These are phyloP conservation scores for Drosophila greeni DNA, from an alignment of 2,888 invertebrate genomes.

Conservation along the genomic window DNA sequence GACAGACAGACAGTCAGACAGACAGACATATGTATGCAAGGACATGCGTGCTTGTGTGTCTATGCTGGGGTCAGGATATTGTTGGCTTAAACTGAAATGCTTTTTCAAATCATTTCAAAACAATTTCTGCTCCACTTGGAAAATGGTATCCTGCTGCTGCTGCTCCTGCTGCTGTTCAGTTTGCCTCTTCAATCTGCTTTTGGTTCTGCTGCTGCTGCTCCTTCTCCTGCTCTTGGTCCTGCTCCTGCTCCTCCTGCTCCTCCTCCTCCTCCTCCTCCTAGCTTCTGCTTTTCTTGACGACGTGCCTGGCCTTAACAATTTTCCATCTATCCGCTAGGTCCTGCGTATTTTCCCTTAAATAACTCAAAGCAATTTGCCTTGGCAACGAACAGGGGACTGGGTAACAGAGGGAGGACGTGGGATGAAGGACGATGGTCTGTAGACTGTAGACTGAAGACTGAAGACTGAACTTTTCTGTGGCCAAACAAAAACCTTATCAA, in stretches of 20 bases:
- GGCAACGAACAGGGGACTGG: constrained; percentile 20
- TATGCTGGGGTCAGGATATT: constrained; percentile 21
- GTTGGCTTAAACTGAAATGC: constrained; percentile 39
- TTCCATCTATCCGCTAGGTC: constrained; percentile 2
- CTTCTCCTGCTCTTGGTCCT: neutral
- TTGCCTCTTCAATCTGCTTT: too few species aligned
- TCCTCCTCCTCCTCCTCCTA: neutral
- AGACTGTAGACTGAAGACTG: constrained; percentile 5
- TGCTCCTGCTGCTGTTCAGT: neutral
- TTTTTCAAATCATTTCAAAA: constrained; percentile 44
- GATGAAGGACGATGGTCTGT: neutral
- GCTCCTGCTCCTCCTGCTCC: constrained; percentile 6
- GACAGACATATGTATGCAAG: neutral
- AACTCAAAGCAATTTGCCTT: constrained; percentile 54
- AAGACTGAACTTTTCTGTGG: constrained; percentile 19
- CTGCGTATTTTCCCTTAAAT: constrained; percentile 45
- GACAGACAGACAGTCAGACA: neutral
- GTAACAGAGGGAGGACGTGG: neutral
- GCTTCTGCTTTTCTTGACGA: constrained; percentile 24
- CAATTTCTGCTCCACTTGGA: constrained; percentile 21
- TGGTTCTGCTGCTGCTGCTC: neutral
- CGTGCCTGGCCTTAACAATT: constrained; percentile 52
- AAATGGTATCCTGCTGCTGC: neutral
- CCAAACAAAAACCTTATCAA: constrained; percentile 63
- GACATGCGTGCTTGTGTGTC: neutral